Evolutionary conservation across 2,113 vertebrate genomes (phyloP), one percentile per base, ranked within the genome.

Genomic region (Verasper variegatus): DNA sequence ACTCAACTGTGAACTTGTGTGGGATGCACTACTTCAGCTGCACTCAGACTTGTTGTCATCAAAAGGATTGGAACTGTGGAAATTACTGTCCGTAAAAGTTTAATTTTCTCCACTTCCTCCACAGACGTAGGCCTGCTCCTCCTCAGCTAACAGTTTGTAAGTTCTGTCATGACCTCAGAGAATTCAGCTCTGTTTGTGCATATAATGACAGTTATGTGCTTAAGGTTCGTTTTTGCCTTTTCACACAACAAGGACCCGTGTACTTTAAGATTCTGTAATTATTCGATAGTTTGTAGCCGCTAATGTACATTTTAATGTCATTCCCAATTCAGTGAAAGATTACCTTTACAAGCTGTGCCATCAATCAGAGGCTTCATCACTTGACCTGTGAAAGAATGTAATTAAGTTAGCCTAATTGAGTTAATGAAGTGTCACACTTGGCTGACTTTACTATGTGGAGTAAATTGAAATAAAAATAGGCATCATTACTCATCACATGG

Each of bases 381-480:
- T 90, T 94, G 95, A 96, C 94, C 93, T 93, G 95, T 90, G 92
- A 95, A 95, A 93, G 91, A 92, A 89, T 91, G 93, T 95, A 96
- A 96, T 97, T 95, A 96, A 95, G 91, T 95, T 96, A 95, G 91
- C 90, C 92, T 96, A 96, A 96, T 96, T 95, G 96, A 94, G 92
- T 94, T 96, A 96, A 96, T 95, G 95, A 95, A 96, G 94, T 95
- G 93, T 95, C 94, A 93, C 93, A 94, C 93, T 94, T 91, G 88
- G 90, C 88, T 93, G 92, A 90, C 90, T 94, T 95, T 94, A 93
- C 91, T 94, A 92, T 92, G 94, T 90, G 83, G 85, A 93, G 88
- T 75, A 91, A 95, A 95, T 95, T 95, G 95, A 94, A 95, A 96
- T 86, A 95, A 96, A 96, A 96, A 87, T 92, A 94, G 90, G 95